Percentiles rank a stretch among this genome's conserved stretches.
Conservation (phyloP, 2,797 vertebrate species). For the Clamator glandarius region DNA sequence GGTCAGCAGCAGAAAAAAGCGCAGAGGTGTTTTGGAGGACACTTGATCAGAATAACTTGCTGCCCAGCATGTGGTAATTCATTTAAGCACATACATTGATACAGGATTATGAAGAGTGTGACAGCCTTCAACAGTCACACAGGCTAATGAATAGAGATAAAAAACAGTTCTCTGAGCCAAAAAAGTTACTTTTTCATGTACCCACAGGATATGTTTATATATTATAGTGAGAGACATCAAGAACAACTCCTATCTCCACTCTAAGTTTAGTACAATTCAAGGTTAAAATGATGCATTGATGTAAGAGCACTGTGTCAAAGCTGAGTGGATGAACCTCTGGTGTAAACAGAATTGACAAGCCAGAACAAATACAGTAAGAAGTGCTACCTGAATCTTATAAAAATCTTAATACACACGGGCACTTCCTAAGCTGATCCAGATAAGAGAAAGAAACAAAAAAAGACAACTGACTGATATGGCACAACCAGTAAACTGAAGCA, state of each 20-base stretch:
- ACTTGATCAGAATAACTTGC: neutral
- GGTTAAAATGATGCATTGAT: neutral
- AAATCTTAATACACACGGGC: neutral
- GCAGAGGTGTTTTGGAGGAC: neutral
- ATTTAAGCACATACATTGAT: neutral
- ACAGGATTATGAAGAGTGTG: neutral
- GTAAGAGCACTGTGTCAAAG: neutral
- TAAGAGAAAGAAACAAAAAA: neutral
- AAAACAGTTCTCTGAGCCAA: neutral
- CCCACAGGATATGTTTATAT: neutral
- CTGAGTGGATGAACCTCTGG: neutral
- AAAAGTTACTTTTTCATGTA: neutral
- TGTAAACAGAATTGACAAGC: neutral
- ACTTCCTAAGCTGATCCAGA: neutral
- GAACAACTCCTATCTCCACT: neutral
- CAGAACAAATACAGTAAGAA: neutral
- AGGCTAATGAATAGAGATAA: neutral
- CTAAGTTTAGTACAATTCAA: neutral
- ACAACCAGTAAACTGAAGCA: neutral
- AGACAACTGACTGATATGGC: rapidly evolving
- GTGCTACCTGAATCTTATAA: neutral
- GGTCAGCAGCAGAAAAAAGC: neutral
- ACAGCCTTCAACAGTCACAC: rapidly evolving
- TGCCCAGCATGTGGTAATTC: neutral
- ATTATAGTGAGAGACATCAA: neutral